Base-by-base conservation (phyloP, 2,113 vertebrate genomes). In the Channa maculata region DNA sequence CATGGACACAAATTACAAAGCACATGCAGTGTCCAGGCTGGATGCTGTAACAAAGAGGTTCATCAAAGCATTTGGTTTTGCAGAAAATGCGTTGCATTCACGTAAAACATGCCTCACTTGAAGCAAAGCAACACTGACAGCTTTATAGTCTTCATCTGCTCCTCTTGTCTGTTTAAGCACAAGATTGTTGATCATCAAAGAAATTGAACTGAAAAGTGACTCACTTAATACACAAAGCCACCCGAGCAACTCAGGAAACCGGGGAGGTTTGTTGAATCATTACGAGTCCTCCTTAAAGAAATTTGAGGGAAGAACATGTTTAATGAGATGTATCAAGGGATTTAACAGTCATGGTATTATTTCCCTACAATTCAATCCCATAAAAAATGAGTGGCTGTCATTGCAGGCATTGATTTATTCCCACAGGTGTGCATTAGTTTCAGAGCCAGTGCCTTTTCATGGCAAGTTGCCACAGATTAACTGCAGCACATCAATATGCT, bases 371-470 rank as follows among this genome's bases (percentile, higher is more conserved):
- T 72, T 86, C 78, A 62, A 43, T 71, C 36, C 57, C 34, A 24
- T 66, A 82, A 78, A 66, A 75, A 80, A 85, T 50, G 55, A 79
- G 71, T 24, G 6, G 5, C 76, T 82, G 79, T 84, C 84, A 72
- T 65, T 38, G 68, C 62, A 70, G 60, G 45, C 77, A 75, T 72
- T 86, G 85, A 89, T 90, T 87, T 84, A 82, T 85, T 79, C 78
- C 85, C 82, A 80, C 77, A 89, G 85, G 87, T 90, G 85, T 71
- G 67, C 71, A 77, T 81, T 77, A 52, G 75, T 78, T 87, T 86
- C 71, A 71, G 75, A 78, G 79, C 49, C 39, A 2, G 38, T 55
- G 50, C 58, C 65, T 77, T 51, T 81, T 86, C 48, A 15, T 81
- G 79, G 86, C 74, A 55, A 38, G 8, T 79, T 89, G 79, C 83